phyloP scores from a whole-genome alignment of 2,888 invertebrate genomes.

The Rotaria macrura region DNA sequence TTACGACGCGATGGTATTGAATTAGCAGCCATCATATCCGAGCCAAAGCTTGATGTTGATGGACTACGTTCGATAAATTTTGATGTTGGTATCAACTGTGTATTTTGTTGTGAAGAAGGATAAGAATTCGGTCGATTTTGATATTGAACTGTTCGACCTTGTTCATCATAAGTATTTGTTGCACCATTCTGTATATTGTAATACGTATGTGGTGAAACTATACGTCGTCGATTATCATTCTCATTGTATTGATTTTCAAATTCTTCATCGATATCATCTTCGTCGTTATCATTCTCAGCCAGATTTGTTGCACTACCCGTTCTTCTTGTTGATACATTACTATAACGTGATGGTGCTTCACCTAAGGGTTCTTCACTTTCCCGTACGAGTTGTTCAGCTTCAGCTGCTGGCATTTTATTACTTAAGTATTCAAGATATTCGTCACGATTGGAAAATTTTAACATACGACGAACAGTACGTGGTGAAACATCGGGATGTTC shows the following conservation, averaged over 20 bases:
- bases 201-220: not conserved
- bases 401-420: slow-evolving; percentile 23
- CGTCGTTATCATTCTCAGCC: not conserved
- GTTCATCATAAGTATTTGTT: not conserved
- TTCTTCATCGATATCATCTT: not conserved
- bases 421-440: slow-evolving; percentile 31
- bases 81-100: too few relatives aligned
- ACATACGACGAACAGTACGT: slow-evolving; percentile 29
- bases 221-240: not conserved
- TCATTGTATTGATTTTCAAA: not conserved
- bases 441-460: slow-evolving; percentile 9
- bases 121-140: not conserved
- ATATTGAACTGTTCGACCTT: not conserved
- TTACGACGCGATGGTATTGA: not conserved
- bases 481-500: slow-evolving; percentile 25
- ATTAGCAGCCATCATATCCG: not conserved
- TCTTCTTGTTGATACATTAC: not conserved
- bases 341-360: not conserved
- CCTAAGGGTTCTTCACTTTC: not conserved
- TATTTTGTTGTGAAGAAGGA: not conserved
- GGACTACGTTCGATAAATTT: not conserved
- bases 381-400: slow-evolving; percentile 16
- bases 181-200: not conserved
- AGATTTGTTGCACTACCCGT: not conserved
- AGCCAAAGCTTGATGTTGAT: not conserved